A percentile compares a stretch with the other conserved stretches of the same genome.
phyloP scores from a whole-genome alignment of 2,888 invertebrate species.

The Pycnomerus fuliginosus region DNA sequence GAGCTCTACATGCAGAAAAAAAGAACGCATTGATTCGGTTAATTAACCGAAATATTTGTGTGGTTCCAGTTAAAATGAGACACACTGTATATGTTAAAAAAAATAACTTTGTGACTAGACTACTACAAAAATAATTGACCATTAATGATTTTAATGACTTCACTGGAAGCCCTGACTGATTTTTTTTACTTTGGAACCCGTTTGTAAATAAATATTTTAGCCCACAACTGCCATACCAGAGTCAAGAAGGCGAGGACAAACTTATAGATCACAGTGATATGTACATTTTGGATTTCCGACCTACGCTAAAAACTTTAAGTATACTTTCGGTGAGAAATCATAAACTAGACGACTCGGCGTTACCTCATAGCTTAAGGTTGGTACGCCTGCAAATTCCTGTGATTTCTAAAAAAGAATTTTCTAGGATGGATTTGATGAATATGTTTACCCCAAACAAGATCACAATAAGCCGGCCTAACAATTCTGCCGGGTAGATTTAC shows the following conservation, averaged over 20 bases:
- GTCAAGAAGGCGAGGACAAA: slow-evolving; percentile 15
- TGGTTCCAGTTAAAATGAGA: too few relatives aligned
- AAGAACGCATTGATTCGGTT: too few relatives aligned
- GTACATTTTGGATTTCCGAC: slow-evolving; percentile 77
- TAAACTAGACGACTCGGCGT: slow-evolving; percentile 61
- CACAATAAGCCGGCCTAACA: slow-evolving; percentile 53
- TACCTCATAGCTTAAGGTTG: slow-evolving; percentile 68
- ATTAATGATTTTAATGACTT: too few relatives aligned
- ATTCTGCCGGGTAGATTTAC: slow-evolving; percentile 46
- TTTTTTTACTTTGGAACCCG: too few relatives aligned
- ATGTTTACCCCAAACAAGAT: slow-evolving; percentile 73
- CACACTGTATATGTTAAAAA: too few relatives aligned
- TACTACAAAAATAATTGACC: too few relatives aligned
- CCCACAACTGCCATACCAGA: slow-evolving; percentile 25
- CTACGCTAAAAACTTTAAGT: slow-evolving; percentile 71
- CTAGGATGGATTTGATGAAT: slow-evolving; percentile 63
- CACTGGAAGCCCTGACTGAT: too few relatives aligned
- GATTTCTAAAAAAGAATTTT: slow-evolving; percentile 3
- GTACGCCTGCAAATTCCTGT: slow-evolving; percentile 32
- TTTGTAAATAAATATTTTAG: too few relatives aligned
- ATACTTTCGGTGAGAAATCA: slow-evolving; percentile 66
- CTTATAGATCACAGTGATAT: slow-evolving; percentile 82
- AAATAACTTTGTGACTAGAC: too few relatives aligned
- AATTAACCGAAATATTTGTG: too few relatives aligned
- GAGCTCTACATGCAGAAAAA: too few relatives aligned